phyloP scores from a whole-genome alignment of 2,888 invertebrate genomes.

The Phyllotreta striolata region DNA sequence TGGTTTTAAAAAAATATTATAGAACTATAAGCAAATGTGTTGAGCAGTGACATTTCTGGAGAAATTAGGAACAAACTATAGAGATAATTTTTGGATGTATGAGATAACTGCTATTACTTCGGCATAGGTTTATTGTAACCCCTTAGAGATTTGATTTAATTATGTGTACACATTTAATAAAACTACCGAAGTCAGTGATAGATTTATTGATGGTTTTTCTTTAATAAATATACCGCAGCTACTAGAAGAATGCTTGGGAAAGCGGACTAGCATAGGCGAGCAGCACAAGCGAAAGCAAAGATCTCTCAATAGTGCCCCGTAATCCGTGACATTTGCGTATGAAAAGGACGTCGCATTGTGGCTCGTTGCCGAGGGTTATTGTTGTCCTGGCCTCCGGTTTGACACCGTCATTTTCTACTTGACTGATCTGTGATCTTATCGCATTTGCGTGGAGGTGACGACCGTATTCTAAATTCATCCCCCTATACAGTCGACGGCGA shows the following conservation, averaged over 20 bases:
- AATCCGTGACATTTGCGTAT: slow-evolving; percentile 61
- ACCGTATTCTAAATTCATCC: slow-evolving; percentile 49
- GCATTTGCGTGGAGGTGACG: slow-evolving; percentile 52
- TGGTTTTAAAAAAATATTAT: too few species aligned
- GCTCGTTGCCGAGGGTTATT: slow-evolving; percentile 52
- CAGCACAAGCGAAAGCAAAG: slow-evolving; percentile 23
- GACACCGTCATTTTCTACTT: slow-evolving; percentile 62
- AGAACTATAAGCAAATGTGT: too few species aligned
- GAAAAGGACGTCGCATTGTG: slow-evolving; percentile 54
- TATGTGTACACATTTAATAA: too few species aligned
- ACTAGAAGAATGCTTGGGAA: slow-evolving; percentile 16
- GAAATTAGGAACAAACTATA: too few species aligned
- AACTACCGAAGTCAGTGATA: too few species aligned
- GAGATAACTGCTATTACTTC: too few species aligned
- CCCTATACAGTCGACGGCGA: slow-evolving; percentile 35
- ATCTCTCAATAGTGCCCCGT: slow-evolving; percentile 44
- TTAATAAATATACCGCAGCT: not conserved
- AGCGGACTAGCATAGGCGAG: slow-evolving; percentile 16
- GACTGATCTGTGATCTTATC: slow-evolving; percentile 62
- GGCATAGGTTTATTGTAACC: too few species aligned
- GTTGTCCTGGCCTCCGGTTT: slow-evolving; percentile 59
- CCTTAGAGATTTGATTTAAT: too few species aligned
- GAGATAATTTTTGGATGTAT: too few species aligned
- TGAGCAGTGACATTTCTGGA: too few species aligned
- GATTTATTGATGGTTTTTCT: not conserved